Evolutionary conservation across 2,888 invertebrate genomes (phyloP).

Genomic region (Dryobota labecula): DNA sequence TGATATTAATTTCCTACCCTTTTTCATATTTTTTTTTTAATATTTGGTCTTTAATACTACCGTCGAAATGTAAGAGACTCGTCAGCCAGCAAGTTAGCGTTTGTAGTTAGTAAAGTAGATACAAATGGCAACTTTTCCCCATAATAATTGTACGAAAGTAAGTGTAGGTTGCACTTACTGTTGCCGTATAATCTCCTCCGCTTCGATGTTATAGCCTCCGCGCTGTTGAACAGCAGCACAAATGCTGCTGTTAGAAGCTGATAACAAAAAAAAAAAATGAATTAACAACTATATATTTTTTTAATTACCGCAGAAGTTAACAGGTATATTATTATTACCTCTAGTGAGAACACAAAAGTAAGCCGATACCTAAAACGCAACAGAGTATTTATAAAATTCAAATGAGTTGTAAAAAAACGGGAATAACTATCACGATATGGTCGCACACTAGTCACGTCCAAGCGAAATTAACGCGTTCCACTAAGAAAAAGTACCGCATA

Average conservation of each 20-base stretch:
- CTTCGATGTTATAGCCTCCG: background rate
- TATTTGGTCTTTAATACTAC: background rate
- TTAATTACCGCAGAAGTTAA: background rate
- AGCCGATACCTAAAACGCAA: constrained; percentile 25
- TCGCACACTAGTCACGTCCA: constrained; percentile 34
- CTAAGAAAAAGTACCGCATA: constrained; percentile 26
- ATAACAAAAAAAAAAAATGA: background rate
- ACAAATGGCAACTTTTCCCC: background rate
- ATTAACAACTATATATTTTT: background rate
- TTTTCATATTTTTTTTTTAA: background rate
- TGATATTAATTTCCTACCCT: background rate
- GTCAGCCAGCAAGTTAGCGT: no score
- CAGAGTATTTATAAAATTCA: constrained; percentile 26
- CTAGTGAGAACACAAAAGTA: background rate
- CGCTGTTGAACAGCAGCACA: constrained; percentile 7
- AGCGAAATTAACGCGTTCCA: constrained; percentile 40
- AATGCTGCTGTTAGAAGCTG: constrained; percentile 18
- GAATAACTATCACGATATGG: constrained; percentile 42
- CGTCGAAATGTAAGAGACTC: background rate
- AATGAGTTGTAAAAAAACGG: constrained; percentile 44
- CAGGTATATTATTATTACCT: background rate
- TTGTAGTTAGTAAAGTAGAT: background rate
- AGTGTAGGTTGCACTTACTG: constrained; percentile 19
- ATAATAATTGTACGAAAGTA: background rate
- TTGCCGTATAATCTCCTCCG: background rate